A percentile compares a stretch with the other conserved stretches of the same genome.
Conservation (phyloP, 2,113 vertebrate genomes). For the Dendrocopos noguchii region DNA sequence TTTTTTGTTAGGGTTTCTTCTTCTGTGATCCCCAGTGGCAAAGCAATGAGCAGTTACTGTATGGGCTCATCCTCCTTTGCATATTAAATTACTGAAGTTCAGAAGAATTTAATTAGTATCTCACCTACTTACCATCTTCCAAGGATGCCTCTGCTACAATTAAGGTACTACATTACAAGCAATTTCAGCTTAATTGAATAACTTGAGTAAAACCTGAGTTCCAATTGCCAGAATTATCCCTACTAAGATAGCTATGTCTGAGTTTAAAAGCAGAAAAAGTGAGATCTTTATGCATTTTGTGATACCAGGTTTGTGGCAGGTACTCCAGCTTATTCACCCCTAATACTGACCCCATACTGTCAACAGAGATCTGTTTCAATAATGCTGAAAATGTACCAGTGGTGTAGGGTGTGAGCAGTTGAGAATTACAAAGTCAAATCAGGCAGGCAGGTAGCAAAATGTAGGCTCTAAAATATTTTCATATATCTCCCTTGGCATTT, state of each 20-base stretch:
- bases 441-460: neutral
- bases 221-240: constrained; percentile 14
- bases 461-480: neutral
- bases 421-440: constrained; percentile 12
- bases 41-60: neutral
- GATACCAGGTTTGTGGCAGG: neutral
- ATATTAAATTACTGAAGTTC: constrained; percentile 42
- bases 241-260: neutral
- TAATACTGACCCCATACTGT: neutral
- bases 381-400: neutral
- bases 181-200: constrained; percentile 46
- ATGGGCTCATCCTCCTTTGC: neutral
- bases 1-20: constrained; percentile 28
- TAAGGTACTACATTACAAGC: constrained; percentile 9
- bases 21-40: neutral
- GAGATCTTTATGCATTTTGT: neutral
- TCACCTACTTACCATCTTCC: constrained; percentile 55
- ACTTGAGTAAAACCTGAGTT: constrained; percentile 48
- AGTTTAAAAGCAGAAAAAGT: neutral
- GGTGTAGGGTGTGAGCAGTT: neutral
- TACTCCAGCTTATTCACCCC: neutral
- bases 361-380: neutral
- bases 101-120: constrained; percentile 62
- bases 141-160: neutral
- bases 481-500: neutral